Conservation (phyloP, 2,888 invertebrate genomes). For the Neocrepidodera transversa region DNA sequence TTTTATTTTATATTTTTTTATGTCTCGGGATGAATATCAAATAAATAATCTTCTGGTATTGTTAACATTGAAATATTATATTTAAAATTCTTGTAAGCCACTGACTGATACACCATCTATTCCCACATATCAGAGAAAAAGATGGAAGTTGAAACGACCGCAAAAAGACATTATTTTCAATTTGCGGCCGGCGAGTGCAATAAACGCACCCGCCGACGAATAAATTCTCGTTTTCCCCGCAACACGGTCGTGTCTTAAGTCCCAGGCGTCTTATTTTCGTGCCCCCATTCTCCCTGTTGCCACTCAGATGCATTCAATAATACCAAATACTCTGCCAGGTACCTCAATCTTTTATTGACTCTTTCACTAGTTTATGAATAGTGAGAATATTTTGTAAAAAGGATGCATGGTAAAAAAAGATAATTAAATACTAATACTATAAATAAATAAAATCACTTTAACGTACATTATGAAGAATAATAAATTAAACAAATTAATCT, state of each 20-base stretch:
- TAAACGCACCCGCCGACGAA: constrained; percentile 48
- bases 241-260: constrained; percentile 28
- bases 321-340: constrained; percentile 7
- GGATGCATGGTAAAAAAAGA: no score
- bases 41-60: no score
- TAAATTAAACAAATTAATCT: no score
- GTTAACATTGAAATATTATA: no score
- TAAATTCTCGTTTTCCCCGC: constrained; percentile 50
- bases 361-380: no score
- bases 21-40: no score
- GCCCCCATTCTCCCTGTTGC: constrained; percentile 23
- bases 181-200: constrained; percentile 53
- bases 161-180: constrained; percentile 55
- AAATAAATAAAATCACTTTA: no score
- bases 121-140: constrained; percentile 16
- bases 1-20: no score
- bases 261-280: constrained; percentile 39
- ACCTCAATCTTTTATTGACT: background rate
- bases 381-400: no score
- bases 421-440: no score
- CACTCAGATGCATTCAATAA: constrained; percentile 29
- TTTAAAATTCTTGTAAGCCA: constrained; percentile 8
- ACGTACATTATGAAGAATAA: no score
- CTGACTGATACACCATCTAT: constrained; percentile 6
- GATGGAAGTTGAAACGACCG: constrained; percentile 37